Percentiles rank a stretch among this genome's conserved stretches.
phyloP scores from a whole-genome alignment of 2,113 vertebrate species.

The Onychorhynchus coronatus region DNA sequence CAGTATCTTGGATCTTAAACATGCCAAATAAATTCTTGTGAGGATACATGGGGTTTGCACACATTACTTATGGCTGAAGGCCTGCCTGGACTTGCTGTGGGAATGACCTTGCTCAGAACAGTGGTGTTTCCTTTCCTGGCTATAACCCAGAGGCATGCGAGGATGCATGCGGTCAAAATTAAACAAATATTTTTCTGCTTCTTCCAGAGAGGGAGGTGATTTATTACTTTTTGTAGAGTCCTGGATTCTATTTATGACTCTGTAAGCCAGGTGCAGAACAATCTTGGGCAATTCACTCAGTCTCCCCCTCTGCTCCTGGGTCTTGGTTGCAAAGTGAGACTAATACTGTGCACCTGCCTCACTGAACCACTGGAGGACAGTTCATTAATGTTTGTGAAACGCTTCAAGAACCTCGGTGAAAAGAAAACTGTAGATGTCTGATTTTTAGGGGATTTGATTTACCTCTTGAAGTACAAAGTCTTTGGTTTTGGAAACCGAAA shows the following conservation, averaged over 20 bases:
- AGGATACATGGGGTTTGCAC: neutral
- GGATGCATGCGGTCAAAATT: neutral
- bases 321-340: neutral
- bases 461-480: neutral
- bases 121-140: neutral
- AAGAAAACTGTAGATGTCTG: neutral
- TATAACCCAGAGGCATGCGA: neutral
- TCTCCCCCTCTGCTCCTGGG: neutral
- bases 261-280: neutral
- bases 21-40: neutral
- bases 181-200: neutral
- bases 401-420: neutral
- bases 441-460: neutral
- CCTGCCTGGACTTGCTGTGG: neutral
- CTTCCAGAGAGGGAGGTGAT: neutral
- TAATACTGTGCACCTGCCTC: neutral
- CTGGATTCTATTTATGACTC: neutral
- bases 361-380: neutral
- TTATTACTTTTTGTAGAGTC: neutral
- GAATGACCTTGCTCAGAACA: neutral
- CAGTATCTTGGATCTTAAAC: neutral
- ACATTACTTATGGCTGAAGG: neutral
- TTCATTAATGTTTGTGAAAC: neutral
- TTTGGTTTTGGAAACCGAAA: neutral
- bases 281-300: neutral